These are phyloP conservation scores for Lacerta viridis DNA, from an alignment of 2,797 vertebrate genomes.

Conservation along the genomic window DNA sequence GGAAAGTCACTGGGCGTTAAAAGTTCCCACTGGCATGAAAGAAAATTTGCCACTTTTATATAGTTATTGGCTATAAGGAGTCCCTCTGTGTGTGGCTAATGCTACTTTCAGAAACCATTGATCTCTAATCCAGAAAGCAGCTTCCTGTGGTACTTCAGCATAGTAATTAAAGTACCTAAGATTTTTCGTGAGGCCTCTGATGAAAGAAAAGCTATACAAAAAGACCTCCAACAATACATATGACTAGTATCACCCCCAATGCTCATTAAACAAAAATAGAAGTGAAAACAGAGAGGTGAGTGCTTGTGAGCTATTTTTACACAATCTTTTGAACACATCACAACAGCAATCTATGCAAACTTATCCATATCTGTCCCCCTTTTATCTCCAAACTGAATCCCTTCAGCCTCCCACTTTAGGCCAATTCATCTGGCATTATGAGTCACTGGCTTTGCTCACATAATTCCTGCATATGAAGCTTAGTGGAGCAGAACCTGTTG, in stretches of 20 bases:
- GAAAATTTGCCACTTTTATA: background rate
- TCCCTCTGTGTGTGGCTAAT: background rate
- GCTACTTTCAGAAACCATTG: slow-evolving; percentile 12
- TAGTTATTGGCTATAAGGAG: background rate
- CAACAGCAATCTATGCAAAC: background rate
- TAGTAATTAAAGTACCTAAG: background rate
- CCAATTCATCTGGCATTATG: background rate
- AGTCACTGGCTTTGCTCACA: background rate
- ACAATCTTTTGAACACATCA: background rate
- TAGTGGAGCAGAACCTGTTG: background rate
- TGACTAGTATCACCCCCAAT: background rate
- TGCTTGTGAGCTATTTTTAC: background rate
- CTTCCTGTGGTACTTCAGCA: slow-evolving; percentile 1
- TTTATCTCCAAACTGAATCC: background rate
- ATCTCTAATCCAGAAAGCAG: background rate
- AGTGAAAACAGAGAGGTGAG: background rate
- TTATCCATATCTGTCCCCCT: background rate
- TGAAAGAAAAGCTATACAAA: background rate
- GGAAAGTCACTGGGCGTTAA: background rate
- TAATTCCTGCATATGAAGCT: background rate
- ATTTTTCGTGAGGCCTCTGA: background rate
- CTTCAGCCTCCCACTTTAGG: background rate
- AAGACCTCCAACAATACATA: background rate
- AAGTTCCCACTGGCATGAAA: slow-evolving; percentile 3
- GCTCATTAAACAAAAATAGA: background rate